Percentiles rank a stretch among this genome's conserved stretches.
These are phyloP conservation scores for Sarcophaga bullata DNA, from an alignment of 1,140 invertebrate genomes.

Conservation along the genomic window DNA sequence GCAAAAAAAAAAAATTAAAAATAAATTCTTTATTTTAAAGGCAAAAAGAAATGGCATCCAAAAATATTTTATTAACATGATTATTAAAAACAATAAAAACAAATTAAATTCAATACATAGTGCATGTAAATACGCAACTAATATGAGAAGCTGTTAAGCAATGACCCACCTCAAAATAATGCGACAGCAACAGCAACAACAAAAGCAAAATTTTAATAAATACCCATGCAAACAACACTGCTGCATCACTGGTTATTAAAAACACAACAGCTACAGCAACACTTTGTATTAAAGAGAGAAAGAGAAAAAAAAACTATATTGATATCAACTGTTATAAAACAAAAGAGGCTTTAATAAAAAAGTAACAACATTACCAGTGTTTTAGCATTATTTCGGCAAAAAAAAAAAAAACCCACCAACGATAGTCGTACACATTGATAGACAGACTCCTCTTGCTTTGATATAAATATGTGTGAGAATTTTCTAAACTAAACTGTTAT, in stretches of 20 bases:
- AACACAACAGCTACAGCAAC: background rate
- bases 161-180: slow-evolving; percentile 38
- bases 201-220: background rate
- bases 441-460: no score
- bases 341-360: no score
- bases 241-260: background rate
- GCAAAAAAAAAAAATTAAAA: background rate
- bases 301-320: slow-evolving; percentile 8
- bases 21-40: background rate
- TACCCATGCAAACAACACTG: background rate
- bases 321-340: slow-evolving; percentile 35
- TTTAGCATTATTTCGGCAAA: background rate
- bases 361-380: background rate
- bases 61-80: background rate
- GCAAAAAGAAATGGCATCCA: background rate
- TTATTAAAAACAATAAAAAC: background rate
- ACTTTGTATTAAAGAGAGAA: background rate
- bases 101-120: background rate
- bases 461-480: no score
- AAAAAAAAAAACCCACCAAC: no score
- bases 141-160: background rate
- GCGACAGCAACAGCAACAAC: slow-evolving; percentile 8
- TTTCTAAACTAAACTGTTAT: no score
- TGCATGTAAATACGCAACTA: no score
- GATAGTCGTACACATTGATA: no score